Evolutionary conservation across 1,140 invertebrate genomes (phyloP), one percentile per base, ranked within the genome.

Genomic region (Chymomyza costata): DNA sequence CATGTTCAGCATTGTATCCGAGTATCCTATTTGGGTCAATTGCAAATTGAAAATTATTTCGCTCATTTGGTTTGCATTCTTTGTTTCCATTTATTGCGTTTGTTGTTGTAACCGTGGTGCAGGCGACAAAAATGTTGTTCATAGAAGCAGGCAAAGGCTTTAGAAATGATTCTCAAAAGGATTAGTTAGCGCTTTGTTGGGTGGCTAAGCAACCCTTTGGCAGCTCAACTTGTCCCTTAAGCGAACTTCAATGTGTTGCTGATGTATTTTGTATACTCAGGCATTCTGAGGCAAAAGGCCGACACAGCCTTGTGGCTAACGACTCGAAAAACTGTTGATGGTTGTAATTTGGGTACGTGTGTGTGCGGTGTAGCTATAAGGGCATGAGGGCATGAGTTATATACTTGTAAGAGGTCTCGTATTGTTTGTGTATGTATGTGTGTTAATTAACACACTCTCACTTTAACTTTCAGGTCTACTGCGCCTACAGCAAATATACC

Each of bases 401-500:
- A n/a, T n/a, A n/a, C n/a, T n/a, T n/a, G n/a, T n/a, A n/a, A n/a
- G 16, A 15, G 2, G 8, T 11, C 7, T 2, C 11, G 11, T n/a
- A 30, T 7, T 44, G 15, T 43, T 46, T 49, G 49, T 46, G 35
- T 51, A 10, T 34, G 43, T 31, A 16, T 46, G 14, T 16, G 25
- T 47, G 28, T 68, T 78, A 70, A 76, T 78, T 71, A 78, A 78
- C 58, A 55, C 46, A 44, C 52, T 63, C 52, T 54, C 38, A 48
- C 35, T 50, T 32, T 28, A 17, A 17, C 1, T 61, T 58, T 67
- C 86, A 97, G 96, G 96, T 71, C 87, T 97, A 45, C 87, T 96
- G 46, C 89, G 95, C 82, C 88, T 95, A 67, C 95, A 97, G 80
- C 93, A 95, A 86, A 93, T 95, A 59, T 96, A 96, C 83, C 94